Evolutionary conservation across 2,888 invertebrate genomes (phyloP), one percentile per base, ranked within the genome.

Genomic region (Phoenoteleia sp.): DNA sequence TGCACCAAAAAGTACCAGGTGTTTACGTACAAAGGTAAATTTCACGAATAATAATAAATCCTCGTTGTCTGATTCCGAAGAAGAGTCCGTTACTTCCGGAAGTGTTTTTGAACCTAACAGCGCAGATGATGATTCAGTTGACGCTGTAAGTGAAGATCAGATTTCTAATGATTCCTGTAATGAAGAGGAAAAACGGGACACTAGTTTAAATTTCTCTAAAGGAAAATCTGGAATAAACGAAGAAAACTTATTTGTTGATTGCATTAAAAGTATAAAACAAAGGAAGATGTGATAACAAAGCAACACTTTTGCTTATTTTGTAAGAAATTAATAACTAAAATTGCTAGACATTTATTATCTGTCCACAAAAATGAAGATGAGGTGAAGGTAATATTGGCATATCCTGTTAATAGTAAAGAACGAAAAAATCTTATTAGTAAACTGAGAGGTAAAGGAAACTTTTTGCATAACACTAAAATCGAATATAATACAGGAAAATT

Each of bases 401-500:
- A 33, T 11, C 11, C 33, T 9, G 33, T 33, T 5, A 2, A 2
- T 11, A 11, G 9, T 11, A 33, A 33, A 33, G 33, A 33, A 33
- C 3, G 45, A 5, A 15, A 45, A 45, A 17, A 19, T 9, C 15
- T 45, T 2, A 45, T n/a, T 1, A 19, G 17, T 17, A 45, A 9
- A 19, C 2, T 45, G 3, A 7, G 27, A n/a, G 52, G 27, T 13
- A 87, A 81, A 60, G 87, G 87, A 42, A 83, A 77, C 71, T 85
- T 81, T 52, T 2, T 87, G 3, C 88, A 77, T 27, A 89, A 88
- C 42, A 87, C 87, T 0, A 45, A 80, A 25, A 17, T 21, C 11
- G 72, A 86, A 33, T 81, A 39, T 27, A 88, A 87, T 58, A 58
- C 82, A 4, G 88, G 87, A 6, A 76, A 74, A n/a, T 45, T 89